Conservation (phyloP, 2,113 vertebrate genomes). For the Carettochelys insculpta region DNA sequence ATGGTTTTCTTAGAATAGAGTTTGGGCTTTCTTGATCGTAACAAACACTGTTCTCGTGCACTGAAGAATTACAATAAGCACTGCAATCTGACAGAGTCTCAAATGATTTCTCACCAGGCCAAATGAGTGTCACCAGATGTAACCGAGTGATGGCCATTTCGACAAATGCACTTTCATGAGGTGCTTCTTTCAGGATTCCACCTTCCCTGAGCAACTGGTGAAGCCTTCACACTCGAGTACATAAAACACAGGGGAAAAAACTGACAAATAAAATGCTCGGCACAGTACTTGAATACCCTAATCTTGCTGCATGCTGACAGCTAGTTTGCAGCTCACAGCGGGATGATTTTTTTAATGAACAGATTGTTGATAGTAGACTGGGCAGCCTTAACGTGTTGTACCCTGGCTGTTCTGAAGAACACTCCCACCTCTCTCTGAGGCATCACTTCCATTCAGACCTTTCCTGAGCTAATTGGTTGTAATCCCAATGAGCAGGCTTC, state of each 20-base stretch:
- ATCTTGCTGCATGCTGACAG: neutral
- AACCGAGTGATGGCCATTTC: neutral
- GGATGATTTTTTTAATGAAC: neutral
- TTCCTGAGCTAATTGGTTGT: neutral
- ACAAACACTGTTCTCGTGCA: slow-evolving; percentile 46
- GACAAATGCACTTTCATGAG: neutral
- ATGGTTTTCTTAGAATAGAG: slow-evolving; percentile 6
- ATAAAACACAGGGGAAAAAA: neutral
- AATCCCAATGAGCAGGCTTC: neutral
- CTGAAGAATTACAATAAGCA: neutral
- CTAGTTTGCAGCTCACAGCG: neutral
- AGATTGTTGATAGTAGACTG: neutral
- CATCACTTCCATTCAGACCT: neutral
- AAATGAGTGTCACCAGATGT: neutral
- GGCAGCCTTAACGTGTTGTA: neutral
- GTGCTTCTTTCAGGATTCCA: neutral
- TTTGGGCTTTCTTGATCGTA: slow-evolving; percentile 18
- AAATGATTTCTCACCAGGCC: neutral
- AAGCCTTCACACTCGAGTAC: neutral
- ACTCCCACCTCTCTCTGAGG: neutral
- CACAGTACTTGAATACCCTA: neutral
- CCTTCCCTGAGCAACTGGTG: rapidly evolving
- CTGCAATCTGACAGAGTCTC: neutral
- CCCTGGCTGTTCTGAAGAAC: neutral
- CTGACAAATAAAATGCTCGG: neutral